These are phyloP conservation scores for Dipodomys ordii DNA, from an alignment of 2,113 vertebrate species.

Conservation along the genomic window DNA sequence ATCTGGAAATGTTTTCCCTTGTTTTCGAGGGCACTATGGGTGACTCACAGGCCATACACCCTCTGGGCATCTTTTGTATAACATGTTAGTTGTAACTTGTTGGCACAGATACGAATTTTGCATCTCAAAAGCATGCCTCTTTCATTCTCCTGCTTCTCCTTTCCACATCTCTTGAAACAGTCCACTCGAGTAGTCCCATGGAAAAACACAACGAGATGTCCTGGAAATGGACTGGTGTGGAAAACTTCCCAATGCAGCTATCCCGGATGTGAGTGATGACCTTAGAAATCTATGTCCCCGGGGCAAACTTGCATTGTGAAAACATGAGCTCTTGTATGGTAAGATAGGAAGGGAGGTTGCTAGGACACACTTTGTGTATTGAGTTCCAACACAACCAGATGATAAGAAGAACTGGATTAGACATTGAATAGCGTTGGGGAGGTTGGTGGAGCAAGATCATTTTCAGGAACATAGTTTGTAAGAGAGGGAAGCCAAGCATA, in stretches of 20 bases:
- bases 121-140: background rate
- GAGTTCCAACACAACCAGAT: slow-evolving; percentile 13
- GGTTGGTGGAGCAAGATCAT: background rate
- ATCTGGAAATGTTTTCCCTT: slow-evolving; percentile 58
- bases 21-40: slow-evolving; percentile 40
- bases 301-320: background rate
- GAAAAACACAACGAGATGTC: background rate
- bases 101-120: slow-evolving; percentile 37
- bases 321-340: background rate
- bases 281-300: background rate
- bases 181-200: background rate
- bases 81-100: slow-evolving; percentile 13
- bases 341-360: background rate
- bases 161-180: background rate
- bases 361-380: background rate
- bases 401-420: background rate
- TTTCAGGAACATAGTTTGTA: background rate
- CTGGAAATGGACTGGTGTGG: background rate
- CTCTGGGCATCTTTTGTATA: background rate
- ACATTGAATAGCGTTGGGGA: background rate
- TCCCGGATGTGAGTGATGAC: background rate
- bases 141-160: background rate
- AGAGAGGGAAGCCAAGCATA: background rate
- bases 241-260: background rate
- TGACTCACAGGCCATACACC: slow-evolving; percentile 29